Conservation (phyloP, 2,888 invertebrate genomes). For the Lasioglossum leucozonium region DNA sequence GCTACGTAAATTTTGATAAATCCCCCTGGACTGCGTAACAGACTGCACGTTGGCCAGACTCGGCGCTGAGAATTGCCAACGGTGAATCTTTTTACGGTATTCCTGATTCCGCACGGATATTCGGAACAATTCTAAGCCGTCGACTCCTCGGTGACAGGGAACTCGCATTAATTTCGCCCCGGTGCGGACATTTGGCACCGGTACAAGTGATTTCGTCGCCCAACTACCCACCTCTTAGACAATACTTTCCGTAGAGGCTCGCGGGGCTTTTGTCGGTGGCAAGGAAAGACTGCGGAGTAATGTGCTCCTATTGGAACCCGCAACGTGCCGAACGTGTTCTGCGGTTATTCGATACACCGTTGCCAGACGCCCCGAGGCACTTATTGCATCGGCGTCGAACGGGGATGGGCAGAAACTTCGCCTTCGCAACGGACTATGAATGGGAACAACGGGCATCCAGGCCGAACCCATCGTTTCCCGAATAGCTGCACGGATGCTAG, state of each 20-base stretch:
- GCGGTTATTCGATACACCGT: conserved; percentile 6
- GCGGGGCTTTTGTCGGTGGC: neutral
- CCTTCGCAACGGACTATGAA: neutral
- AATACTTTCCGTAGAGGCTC: neutral
- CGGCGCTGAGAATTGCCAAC: neutral
- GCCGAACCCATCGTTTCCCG: neutral
- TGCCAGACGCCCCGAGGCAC: neutral
- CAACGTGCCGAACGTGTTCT: neutral
- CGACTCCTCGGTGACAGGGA: neutral
- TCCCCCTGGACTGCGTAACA: neutral
- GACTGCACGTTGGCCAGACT: neutral
- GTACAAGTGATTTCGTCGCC: conserved; percentile 26
- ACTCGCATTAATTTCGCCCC: conserved; percentile 38
- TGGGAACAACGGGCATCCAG: neutral
- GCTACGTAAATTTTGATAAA: neutral
- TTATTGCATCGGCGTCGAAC: neutral
- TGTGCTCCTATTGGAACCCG: neutral
- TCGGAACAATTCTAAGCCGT: neutral
- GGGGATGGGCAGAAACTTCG: neutral
- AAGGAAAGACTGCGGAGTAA: neutral
- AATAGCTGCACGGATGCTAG: neutral
- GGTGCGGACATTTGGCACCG: conserved; percentile 37
- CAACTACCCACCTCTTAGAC: conserved; percentile 2
- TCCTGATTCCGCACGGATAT: neutral
- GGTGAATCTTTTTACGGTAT: neutral